Evolutionary conservation across 2,888 invertebrate genomes (phyloP).

Genomic region (Drosophila kuntzei): DNA sequence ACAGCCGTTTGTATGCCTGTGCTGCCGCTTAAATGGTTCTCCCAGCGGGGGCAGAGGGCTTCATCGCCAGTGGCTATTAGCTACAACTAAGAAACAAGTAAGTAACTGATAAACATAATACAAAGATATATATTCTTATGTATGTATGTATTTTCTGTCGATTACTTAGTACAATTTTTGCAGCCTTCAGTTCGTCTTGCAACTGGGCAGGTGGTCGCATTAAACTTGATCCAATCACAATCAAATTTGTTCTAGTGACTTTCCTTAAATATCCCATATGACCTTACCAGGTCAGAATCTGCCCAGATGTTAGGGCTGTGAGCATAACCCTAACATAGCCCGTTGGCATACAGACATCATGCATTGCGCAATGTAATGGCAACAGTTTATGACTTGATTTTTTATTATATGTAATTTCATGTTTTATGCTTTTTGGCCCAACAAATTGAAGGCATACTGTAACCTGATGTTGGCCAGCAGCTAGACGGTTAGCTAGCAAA

Average conservation of each 20-base stretch:
- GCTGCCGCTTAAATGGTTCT: constrained; percentile 65
- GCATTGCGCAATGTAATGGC: constrained; percentile 42
- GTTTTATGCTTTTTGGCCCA: constrained; percentile 62
- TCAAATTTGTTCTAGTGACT: constrained; percentile 55
- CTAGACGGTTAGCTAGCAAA: constrained; percentile 57
- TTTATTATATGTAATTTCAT: constrained; percentile 75
- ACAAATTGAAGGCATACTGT: constrained; percentile 45
- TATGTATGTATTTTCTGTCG: not conserved
- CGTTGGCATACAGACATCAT: constrained; percentile 31
- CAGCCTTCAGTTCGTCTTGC: not conserved
- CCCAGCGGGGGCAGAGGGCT: constrained; percentile 29
- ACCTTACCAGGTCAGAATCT: not conserved
- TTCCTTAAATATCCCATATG: constrained; percentile 9
- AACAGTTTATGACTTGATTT: constrained; percentile 75
- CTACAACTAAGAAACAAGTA: constrained; percentile 42
- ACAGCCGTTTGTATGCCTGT: constrained; percentile 56
- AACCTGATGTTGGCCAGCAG: constrained; percentile 21
- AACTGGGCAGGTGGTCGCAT: constrained; percentile 2
- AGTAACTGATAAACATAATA: constrained; percentile 47
- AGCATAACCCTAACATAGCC: constrained; percentile 24
- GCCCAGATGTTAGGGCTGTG: constrained; percentile 4
- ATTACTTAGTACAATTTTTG: not conserved
- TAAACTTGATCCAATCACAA: constrained; percentile 43
- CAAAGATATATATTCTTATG: not conserved
- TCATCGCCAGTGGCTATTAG: constrained; percentile 68